Conservation (phyloP, 2,113 vertebrate species). For the Oreochromis tanganicae region DNA sequence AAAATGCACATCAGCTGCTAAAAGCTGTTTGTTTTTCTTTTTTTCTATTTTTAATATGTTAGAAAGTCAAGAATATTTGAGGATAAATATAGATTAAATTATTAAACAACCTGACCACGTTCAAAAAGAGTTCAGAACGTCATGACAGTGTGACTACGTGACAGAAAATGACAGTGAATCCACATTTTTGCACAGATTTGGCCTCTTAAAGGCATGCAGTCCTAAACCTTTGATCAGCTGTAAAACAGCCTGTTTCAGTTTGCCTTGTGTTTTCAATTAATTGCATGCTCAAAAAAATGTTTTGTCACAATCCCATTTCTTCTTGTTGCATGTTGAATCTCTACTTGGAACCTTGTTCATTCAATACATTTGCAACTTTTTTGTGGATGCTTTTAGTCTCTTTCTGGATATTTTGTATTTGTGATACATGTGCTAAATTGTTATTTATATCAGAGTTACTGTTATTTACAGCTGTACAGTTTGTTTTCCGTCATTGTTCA, state of each 20-base stretch:
- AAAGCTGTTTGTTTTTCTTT: not conserved
- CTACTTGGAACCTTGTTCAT: not conserved
- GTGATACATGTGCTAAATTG: fast-evolving
- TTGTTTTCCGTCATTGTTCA: not conserved
- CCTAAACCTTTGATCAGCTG: not conserved
- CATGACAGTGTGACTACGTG: not conserved
- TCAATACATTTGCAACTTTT: not conserved
- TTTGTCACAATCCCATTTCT: fast-evolving
- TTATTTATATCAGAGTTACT: not conserved
- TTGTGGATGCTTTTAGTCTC: not conserved
- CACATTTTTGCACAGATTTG: not conserved
- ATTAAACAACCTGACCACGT: not conserved
- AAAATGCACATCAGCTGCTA: not conserved
- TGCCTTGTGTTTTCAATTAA: not conserved
- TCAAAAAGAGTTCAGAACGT: fast-evolving
- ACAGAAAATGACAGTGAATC: not conserved
- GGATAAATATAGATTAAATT: not conserved
- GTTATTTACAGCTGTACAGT: not conserved
- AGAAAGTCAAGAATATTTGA: not conserved
- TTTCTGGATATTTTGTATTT: not conserved
- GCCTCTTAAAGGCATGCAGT: not conserved
- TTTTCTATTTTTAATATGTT: not conserved
- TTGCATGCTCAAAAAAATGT: not conserved
- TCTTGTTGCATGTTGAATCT: not conserved
- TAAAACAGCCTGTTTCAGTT: not conserved